Conservation (phyloP, 2,888 invertebrate genomes). For the Andrena marginata region DNA sequence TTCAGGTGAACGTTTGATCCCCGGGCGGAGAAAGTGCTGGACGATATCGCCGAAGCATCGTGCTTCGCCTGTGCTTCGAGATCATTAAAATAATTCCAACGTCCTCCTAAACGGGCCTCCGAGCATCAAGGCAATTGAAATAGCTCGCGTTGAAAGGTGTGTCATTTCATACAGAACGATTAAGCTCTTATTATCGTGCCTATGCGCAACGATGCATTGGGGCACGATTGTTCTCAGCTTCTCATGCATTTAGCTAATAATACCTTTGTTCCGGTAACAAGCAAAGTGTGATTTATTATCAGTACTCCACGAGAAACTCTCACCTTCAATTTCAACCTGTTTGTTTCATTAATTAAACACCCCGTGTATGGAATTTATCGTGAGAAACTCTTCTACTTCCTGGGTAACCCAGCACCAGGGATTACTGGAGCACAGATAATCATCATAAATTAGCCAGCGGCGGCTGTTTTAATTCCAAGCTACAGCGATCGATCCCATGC, state of each 20-base stretch:
- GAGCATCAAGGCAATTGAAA: neutral
- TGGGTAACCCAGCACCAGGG: too few species aligned
- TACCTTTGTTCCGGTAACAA: neutral
- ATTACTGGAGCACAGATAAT: neutral
- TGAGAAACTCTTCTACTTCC: too few species aligned
- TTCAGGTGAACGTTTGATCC: slow-evolving; percentile 7
- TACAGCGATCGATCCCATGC: slow-evolving; percentile 1
- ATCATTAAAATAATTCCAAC: neutral
- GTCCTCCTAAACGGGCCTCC: neutral
- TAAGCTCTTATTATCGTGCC: neutral
- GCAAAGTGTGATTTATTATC: too few species aligned
- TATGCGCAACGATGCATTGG: too few species aligned
- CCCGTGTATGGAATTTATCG: too few species aligned
- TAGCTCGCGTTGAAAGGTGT: neutral
- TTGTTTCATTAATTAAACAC: too few species aligned
- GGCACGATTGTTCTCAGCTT: neutral
- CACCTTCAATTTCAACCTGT: too few species aligned
- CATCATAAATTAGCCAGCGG: neutral
- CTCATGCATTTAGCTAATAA: neutral
- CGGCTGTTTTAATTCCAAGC: neutral
- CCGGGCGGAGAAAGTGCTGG: neutral
- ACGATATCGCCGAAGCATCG: neutral
- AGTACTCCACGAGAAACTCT: too few species aligned
- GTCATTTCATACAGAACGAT: neutral
- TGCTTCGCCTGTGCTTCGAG: neutral